Conservation (phyloP, 1,140 invertebrate species). For the Pemphigus obesinymphae region DNA sequence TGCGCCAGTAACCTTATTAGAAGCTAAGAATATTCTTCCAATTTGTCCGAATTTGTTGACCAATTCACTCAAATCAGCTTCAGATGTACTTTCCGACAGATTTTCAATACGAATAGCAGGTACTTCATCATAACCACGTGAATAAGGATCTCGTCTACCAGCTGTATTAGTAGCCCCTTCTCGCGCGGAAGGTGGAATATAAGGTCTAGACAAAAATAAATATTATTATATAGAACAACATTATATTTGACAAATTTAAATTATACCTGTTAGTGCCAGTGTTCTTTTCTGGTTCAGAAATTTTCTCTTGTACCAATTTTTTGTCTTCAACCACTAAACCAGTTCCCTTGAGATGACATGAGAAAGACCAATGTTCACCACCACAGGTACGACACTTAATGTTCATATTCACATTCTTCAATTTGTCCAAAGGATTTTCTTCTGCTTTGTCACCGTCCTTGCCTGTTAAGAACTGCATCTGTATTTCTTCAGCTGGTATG, state of each 20-base stretch:
- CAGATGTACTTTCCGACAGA: constrained; percentile 90
- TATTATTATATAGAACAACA: neutral
- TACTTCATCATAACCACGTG: constrained; percentile 66
- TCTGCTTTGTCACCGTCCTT: constrained; percentile 82
- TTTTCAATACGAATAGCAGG: constrained; percentile 95
- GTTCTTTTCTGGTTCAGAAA: constrained; percentile 22
- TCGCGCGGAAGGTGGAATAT: constrained; percentile 80
- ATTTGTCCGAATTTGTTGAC: constrained; percentile 88
- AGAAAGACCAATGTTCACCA: constrained; percentile 94
- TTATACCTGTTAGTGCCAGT: constrained; percentile 54
- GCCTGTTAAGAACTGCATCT: constrained; percentile 82
- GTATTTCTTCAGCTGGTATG: constrained; percentile 88
- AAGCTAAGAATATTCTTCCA: constrained; percentile 80
- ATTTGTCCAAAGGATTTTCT: constrained; percentile 74
- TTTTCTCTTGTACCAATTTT: constrained; percentile 21
- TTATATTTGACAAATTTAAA: constrained; percentile 42
- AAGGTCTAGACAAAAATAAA: constrained; percentile 54
- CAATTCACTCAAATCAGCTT: constrained; percentile 91
- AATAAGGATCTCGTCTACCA: constrained; percentile 66
- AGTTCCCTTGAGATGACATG: constrained; percentile 94
- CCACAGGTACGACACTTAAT: constrained; percentile 93
- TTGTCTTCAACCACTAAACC: constrained; percentile 55
- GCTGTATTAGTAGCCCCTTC: constrained; percentile 69
- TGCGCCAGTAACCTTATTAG: constrained; percentile 73
- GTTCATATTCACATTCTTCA: constrained; percentile 70